These are phyloP conservation scores for Leptosomus discolor DNA, from an alignment of 2,113 vertebrate species.

Conservation along the genomic window DNA sequence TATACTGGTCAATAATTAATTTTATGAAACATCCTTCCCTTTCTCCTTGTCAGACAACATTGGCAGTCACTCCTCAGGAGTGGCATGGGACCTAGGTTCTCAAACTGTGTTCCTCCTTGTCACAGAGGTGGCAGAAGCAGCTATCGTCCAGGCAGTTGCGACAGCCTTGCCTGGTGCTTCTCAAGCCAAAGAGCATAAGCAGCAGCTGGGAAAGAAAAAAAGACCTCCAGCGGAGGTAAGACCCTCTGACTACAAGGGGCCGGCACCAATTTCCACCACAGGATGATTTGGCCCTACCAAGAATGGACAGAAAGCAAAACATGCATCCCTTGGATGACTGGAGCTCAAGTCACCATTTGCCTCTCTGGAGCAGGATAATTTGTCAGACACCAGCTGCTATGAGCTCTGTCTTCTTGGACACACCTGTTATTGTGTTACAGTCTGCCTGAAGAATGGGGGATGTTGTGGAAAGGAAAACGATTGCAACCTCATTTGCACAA, in stretches of 20 bases:
- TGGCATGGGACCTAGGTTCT: not conserved
- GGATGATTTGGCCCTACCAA: not conserved
- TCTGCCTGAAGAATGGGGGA: conserved; percentile 71
- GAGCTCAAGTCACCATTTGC: conserved; percentile 68
- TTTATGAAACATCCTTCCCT: not conserved
- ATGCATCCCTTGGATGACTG: conserved; percentile 43
- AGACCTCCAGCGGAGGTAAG: not conserved
- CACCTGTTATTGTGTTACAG: conserved; percentile 78
- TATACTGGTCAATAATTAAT: not conserved
- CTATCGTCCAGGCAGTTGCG: accelerated
- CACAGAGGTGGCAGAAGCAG: not conserved
- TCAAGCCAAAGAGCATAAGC: accelerated
- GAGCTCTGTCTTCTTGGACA: conserved; percentile 72
- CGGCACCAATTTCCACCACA: not conserved
- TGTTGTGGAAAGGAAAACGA: conserved; percentile 48
- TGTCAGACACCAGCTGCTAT: conserved; percentile 80
- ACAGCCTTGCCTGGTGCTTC: not conserved
- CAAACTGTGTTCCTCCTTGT: not conserved
- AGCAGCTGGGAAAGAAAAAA: not conserved
- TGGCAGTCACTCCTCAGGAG: not conserved
- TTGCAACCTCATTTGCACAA: conserved; percentile 44
- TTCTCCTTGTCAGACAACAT: not conserved
- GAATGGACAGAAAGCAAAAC: conserved; percentile 31
- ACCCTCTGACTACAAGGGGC: not conserved
- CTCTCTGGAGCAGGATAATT: conserved; percentile 74